These are phyloP conservation scores for Euphonia xanthogaster DNA, from an alignment of 2,797 vertebrate genomes.

Conservation along the genomic window DNA sequence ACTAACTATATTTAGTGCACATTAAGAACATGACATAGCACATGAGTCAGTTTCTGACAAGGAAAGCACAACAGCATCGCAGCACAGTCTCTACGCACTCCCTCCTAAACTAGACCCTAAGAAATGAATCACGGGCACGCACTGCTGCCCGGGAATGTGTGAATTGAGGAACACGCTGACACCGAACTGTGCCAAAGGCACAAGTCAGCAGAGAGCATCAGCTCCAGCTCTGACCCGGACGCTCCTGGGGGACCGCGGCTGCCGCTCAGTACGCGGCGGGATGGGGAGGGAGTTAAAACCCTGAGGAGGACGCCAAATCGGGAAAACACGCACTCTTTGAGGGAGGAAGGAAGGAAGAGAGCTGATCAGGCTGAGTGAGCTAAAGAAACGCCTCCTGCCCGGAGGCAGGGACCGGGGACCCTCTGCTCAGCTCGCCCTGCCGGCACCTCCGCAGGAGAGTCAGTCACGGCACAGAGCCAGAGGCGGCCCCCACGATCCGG, in stretches of 20 bases:
- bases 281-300: neutral
- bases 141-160: accelerated
- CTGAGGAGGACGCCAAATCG: accelerated
- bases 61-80: neutral
- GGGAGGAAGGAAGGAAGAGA: too few species aligned
- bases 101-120: neutral
- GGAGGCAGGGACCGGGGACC: neutral
- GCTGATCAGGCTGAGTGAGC: accelerated
- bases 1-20: neutral
- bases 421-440: neutral
- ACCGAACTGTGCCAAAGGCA: neutral
- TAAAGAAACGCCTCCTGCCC: neutral
- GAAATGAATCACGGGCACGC: neutral
- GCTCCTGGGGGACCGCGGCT: neutral
- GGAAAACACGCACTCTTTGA: neutral
- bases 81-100: neutral
- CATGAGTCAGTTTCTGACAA: neutral
- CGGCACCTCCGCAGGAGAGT: accelerated
- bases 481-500: neutral
- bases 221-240: neutral
- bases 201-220: neutral
- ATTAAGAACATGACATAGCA: neutral
- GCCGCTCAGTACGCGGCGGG: neutral
- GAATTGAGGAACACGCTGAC: neutral
- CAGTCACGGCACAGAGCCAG: accelerated